Base-by-base conservation (phyloP, 2,888 invertebrate genomes). In the Lysandra bellargus region DNA sequence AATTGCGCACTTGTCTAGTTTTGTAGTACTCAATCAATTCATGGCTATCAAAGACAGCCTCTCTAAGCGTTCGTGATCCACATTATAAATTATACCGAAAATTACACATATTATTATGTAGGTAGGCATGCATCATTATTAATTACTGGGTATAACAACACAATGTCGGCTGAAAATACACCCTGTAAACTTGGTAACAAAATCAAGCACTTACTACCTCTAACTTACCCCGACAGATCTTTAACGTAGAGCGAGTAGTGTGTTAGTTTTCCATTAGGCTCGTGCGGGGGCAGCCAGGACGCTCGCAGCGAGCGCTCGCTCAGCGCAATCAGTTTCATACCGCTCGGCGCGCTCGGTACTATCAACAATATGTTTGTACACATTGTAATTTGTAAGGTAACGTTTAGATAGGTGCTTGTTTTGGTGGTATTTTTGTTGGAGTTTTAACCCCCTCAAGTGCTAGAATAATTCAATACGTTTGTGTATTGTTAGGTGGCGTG, bases 331-430 rank as follows among this genome's bases (percentile, higher is more conserved):
- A 98, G 96, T 92, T 98, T 98, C 88, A 98, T 97, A 81, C 97
- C 97, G 76, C 97, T 97, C 53, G 98, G 98, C 78, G 97, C 96
- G 83, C 97, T 98, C 57, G 98, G 98, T 83, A 97, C 98, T 97
- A 17, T 76, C 44, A 57, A 57, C 57, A 75, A 57, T 57, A 9
- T 17, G 44, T 75, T 23, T 6, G 44, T 74, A 78, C 78, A 73
- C 69, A 76, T n/a, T 78, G 44, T n/a, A 37, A 40, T 44, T n/a
- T 78, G 44, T n/a, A 37, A 40, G 61, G n/a, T 49, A 37, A 72
- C 79, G 84, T 69, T 14, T 30, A 64, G 4, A 23, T 3, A 3
- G 17, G 61, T 61, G 57, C 4, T 57, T 17, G 17, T 17, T 53
- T 57, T 14, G 61, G 23, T n/a, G 5, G 1, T 60, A 23, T 23